Evolutionary conservation across 2,888 invertebrate species (phyloP).

Genomic region (Apamea epomidion): DNA sequence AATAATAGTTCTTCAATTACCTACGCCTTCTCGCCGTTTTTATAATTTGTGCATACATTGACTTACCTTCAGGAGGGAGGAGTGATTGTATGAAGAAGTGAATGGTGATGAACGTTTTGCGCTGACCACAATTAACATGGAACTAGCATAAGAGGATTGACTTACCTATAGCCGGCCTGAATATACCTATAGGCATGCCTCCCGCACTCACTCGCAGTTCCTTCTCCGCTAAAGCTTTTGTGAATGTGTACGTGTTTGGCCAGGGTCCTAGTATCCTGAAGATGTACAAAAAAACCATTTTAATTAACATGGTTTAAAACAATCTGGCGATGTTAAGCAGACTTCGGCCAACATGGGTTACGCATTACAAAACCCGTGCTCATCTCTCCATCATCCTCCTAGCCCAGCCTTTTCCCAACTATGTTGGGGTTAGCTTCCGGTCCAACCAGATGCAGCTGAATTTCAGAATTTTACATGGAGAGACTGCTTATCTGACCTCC

Average conservation of each 20-base stretch:
- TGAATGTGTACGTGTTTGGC: conserved; percentile 97
- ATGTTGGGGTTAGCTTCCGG: not conserved
- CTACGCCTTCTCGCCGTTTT: not conserved
- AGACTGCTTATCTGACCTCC: not conserved
- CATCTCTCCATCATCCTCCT: not conserved
- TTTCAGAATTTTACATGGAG: not conserved
- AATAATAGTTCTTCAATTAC: not conserved
- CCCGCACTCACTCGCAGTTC: conserved; percentile 90
- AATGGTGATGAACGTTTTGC: not conserved
- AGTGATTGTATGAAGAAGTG: not conserved
- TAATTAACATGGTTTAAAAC: not conserved
- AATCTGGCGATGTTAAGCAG: not conserved
- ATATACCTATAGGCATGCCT: conserved; percentile 93
- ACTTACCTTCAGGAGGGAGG: conserved; percentile 8
- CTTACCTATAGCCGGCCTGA: conserved; percentile 95
- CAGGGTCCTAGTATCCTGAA: conserved; percentile 91
- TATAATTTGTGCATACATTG: not conserved
- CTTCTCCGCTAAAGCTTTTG: conserved; percentile 95
- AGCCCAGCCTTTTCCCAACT: not conserved
- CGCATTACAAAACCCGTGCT: not conserved
- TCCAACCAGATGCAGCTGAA: not conserved
- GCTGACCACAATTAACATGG: too few relatives aligned
- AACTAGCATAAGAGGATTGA: not conserved
- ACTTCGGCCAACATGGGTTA: not conserved
- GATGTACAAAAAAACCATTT: not conserved